Evolutionary conservation across 2,113 vertebrate genomes (phyloP).

Genomic region (Uropsilus gracilis): DNA sequence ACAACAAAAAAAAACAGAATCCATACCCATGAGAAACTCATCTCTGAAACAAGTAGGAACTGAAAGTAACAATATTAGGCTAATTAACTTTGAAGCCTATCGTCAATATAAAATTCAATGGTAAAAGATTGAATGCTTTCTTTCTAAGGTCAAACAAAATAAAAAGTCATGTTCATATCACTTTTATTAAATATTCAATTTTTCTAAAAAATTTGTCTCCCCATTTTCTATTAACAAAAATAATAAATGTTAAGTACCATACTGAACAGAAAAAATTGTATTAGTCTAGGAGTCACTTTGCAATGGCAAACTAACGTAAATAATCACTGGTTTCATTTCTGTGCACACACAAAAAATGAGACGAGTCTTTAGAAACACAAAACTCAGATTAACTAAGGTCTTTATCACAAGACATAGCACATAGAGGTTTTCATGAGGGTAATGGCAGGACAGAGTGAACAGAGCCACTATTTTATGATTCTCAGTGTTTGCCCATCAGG

Average conservation of each 20-base stretch:
- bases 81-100: neutral
- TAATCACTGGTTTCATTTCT: neutral
- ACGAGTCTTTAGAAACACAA: neutral
- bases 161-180: neutral
- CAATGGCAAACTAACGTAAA: neutral
- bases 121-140: neutral
- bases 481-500: neutral
- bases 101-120: neutral
- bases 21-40: neutral
- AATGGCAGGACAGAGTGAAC: neutral
- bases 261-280: neutral
- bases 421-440: neutral
- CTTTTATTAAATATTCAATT: neutral
- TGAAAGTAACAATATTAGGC: neutral
- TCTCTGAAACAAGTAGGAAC: neutral
- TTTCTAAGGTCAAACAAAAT: neutral
- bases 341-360: neutral
- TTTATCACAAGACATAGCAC: neutral
- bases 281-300: neutral
- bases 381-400: neutral
- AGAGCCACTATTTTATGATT: neutral
- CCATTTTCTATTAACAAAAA: neutral
- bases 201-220: neutral
- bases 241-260: constrained; percentile 3
- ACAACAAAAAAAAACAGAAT: too few species aligned